Percentiles rank a stretch among this genome's conserved stretches.
These are phyloP conservation scores for Dasyprocta punctata DNA, from an alignment of 2,113 vertebrate species.

Conservation along the genomic window DNA sequence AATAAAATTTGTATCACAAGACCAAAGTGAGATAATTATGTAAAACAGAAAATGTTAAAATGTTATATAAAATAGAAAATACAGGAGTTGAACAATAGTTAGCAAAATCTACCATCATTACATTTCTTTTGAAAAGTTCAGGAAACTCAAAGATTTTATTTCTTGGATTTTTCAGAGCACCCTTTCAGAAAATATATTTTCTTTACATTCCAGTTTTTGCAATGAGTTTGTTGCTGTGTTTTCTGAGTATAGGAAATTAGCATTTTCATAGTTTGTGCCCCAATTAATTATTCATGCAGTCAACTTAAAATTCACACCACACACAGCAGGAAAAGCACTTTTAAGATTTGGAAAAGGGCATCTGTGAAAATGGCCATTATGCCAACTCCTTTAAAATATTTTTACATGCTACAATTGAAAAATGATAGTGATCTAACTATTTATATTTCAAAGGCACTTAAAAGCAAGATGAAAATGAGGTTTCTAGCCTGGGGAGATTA, in stretches of 20 bases:
- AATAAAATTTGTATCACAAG: background rate
- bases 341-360: background rate
- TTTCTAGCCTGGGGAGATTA: background rate
- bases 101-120: background rate
- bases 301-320: background rate
- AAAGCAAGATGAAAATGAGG: background rate
- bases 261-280: background rate
- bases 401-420: background rate
- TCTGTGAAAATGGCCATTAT: background rate
- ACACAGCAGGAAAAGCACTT: background rate
- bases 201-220: background rate
- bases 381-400: background rate
- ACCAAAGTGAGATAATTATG: background rate
- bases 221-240: background rate
- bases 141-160: background rate
- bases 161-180: background rate
- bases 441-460: background rate
- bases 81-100: background rate
- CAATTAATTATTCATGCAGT: background rate
- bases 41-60: background rate
- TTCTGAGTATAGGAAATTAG: background rate
- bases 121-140: background rate
- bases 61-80: background rate
- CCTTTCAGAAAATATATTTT: background rate
- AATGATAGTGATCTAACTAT: background rate